Percentiles rank a stretch among this genome's conserved stretches.
These are phyloP conservation scores for Chrysocyon brachyurus DNA, from an alignment of 2,797 vertebrate species.

Conservation along the genomic window DNA sequence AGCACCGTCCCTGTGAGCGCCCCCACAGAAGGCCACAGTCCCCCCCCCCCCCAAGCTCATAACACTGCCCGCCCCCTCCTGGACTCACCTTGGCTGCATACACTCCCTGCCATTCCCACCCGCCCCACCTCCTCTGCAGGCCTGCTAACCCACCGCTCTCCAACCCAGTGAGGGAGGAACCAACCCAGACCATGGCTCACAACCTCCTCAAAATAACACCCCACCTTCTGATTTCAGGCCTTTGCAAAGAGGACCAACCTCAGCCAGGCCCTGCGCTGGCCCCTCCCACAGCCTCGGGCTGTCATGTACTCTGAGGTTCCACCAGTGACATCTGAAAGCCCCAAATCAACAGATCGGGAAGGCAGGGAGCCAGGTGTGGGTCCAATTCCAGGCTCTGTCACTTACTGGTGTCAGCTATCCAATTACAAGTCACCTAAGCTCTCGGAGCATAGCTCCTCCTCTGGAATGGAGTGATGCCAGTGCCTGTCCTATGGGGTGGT, in stretches of 20 bases:
- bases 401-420: background rate
- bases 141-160: background rate
- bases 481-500: background rate
- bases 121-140: background rate
- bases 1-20: background rate
- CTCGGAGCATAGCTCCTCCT: background rate
- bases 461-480: background rate
- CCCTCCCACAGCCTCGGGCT: background rate
- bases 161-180: background rate
- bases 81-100: background rate
- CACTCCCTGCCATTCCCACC: background rate
- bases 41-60: background rate
- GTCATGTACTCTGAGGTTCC: background rate
- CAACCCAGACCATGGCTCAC: background rate
- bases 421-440: background rate
- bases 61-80: background rate
- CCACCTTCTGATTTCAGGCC: background rate
- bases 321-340: background rate
- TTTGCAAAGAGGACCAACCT: background rate
- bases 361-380: background rate
- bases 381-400: background rate
- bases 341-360: background rate
- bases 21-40: background rate
- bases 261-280: background rate
- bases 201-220: background rate